phyloP scores from a whole-genome alignment of 2,888 invertebrate genomes.

The Tiliacea aurago region DNA sequence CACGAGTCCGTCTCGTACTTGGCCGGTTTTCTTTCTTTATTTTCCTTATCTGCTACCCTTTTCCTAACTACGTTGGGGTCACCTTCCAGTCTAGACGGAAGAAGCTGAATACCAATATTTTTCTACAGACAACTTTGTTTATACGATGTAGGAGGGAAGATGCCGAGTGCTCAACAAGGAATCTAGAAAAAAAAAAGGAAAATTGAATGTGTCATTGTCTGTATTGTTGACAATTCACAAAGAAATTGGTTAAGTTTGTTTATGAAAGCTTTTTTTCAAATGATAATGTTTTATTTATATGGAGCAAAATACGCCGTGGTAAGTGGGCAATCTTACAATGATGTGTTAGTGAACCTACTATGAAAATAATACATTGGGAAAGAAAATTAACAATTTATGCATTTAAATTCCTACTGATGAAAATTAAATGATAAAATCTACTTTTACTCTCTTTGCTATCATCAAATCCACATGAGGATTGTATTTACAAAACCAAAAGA shows the following conservation, averaged over 20 bases:
- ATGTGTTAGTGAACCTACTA: no score
- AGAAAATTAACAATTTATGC: no score
- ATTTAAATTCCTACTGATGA: not conserved
- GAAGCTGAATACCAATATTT: not conserved
- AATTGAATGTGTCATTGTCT: not conserved
- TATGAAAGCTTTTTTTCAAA: not conserved
- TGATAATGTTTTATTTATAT: constrained; percentile 5
- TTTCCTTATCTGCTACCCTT: not conserved
- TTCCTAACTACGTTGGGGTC: not conserved
- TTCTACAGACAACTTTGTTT: not conserved
- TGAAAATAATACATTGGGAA: not conserved
- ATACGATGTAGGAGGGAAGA: not conserved
- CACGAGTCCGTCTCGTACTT: no score
- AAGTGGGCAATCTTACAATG: no score
- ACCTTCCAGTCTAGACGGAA: not conserved
- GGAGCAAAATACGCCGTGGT: not conserved
- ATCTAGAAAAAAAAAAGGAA: not conserved
- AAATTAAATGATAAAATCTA: not conserved
- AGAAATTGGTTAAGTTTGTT: constrained; percentile 8
- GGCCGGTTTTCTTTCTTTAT: no score
- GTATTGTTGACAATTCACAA: not conserved
- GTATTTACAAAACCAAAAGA: constrained; percentile 6
- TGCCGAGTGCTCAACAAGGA: not conserved
- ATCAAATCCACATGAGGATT: constrained; percentile 3
- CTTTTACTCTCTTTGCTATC: not conserved